Evolutionary conservation across 2,888 invertebrate species (phyloP), one percentile per base, ranked within the genome.

Genomic region (Ectemnius lituratus): DNA sequence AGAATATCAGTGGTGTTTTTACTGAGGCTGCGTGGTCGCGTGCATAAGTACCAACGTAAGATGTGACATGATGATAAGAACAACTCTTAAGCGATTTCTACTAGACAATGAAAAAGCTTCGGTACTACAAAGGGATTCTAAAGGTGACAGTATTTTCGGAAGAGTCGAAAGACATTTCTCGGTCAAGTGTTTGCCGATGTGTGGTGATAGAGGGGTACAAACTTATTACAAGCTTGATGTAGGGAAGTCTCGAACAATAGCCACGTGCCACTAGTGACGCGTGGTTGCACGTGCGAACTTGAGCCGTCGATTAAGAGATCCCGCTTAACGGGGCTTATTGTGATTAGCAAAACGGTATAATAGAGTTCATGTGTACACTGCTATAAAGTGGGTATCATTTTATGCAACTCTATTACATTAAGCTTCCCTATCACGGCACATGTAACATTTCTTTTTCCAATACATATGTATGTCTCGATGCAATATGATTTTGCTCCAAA

Each of bases 121-220:
- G 2, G 1, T 20, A 6, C 1, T 13, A 18, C 47, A 18, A 62
- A 18, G 62, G 18, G 47, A 6, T 5, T 14, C 27, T 13, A 37
- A 47, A 62, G 47, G 47, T 20, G 20, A 27, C 27, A 20, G 23
- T 23, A 58, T 27, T 28, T 61, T 61, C 37, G 6, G 45, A 11
- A 27, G 27, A 23, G 37, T 27, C 18, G 59, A 8, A 37, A 58
- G 14, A 16, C 16, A 16, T 52, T 45, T 5, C 37, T 45, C 71
- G 60, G 73, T 70, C 73, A 70, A 82, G 82, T 82, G 80, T 82
- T 82, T 82, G 78, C 78, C 18, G 65, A 73, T 70, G 57, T 64
- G 58, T 59, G 67, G 62, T 67, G 78, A 75, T 72, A 62, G 66
- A 4, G 27, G 45, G 67, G 18, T 69, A 47, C 47, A 49, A 47